Conservation (phyloP, 2,888 invertebrate species). For the Anodontia alba region DNA sequence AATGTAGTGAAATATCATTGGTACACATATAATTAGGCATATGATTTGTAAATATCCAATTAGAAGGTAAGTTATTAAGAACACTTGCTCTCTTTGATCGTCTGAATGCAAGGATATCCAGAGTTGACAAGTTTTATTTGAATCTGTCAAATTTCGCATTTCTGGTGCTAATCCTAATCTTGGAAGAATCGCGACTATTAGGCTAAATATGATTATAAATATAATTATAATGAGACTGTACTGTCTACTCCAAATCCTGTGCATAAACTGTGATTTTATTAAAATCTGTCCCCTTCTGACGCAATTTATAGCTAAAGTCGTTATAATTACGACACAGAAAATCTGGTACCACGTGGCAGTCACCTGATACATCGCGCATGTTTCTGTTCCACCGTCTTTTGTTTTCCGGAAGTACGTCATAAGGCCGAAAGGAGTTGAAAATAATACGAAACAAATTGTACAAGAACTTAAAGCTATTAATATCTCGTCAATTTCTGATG, state of each 20-base stretch:
- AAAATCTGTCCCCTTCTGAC: neutral
- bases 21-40: conserved; percentile 17
- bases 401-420: conserved; percentile 22
- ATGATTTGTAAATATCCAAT: conserved; percentile 14
- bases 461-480: conserved; percentile 17
- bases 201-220: conserved; percentile 2
- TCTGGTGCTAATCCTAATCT: neutral
- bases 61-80: neutral
- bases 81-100: neutral
- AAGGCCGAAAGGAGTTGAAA: conserved; percentile 29
- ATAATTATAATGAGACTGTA: neutral
- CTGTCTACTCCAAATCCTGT: conserved; percentile 19
- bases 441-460: conserved; percentile 28
- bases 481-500: conserved; percentile 26
- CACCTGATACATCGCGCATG: conserved; percentile 29
- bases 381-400: conserved; percentile 9
- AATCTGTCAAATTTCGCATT: neutral
- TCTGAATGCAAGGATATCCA: neutral
- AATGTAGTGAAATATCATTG: conserved; percentile 14
- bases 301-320: conserved; percentile 8
- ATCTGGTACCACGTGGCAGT: conserved; percentile 29
- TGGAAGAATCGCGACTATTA: neutral
- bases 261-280: neutral
- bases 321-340: conserved; percentile 21
- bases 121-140: neutral